phyloP scores from a whole-genome alignment of 2,797 vertebrate species.

The Chrosomus eos region DNA sequence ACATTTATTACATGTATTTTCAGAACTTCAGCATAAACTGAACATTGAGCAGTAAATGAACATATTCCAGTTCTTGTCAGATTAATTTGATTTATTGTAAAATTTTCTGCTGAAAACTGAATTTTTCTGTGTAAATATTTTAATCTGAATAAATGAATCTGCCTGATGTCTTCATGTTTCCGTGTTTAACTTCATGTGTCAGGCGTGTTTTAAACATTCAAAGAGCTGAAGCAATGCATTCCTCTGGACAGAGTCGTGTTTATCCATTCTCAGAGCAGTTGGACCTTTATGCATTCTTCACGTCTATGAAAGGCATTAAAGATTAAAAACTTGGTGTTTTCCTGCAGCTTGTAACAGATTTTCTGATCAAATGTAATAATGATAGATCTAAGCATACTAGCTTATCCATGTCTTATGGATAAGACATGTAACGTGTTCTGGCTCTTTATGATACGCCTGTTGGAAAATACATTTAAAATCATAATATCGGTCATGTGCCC shows the following conservation, averaged over 20 bases:
- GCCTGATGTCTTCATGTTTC: background rate
- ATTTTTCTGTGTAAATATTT: background rate
- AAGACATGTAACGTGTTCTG: background rate
- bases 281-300: background rate
- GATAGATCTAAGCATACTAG: too few relatives aligned
- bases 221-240: background rate
- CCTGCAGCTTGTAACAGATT: background rate
- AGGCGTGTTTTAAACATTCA: too few relatives aligned
- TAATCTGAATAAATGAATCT: slow-evolving; percentile 5
- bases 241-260: background rate
- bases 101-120: background rate
- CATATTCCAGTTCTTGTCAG: background rate
- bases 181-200: background rate
- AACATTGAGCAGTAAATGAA: background rate
- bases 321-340: background rate
- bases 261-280: background rate
- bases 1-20: background rate
- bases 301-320: background rate
- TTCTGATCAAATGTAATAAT: too few relatives aligned
- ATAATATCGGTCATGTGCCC: too few relatives aligned
- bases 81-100: background rate
- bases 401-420: too few relatives aligned
- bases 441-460: background rate
- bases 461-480: too few relatives aligned
- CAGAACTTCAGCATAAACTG: background rate